phyloP scores from a whole-genome alignment of 2,797 vertebrate species.

The Nasua narica region DNA sequence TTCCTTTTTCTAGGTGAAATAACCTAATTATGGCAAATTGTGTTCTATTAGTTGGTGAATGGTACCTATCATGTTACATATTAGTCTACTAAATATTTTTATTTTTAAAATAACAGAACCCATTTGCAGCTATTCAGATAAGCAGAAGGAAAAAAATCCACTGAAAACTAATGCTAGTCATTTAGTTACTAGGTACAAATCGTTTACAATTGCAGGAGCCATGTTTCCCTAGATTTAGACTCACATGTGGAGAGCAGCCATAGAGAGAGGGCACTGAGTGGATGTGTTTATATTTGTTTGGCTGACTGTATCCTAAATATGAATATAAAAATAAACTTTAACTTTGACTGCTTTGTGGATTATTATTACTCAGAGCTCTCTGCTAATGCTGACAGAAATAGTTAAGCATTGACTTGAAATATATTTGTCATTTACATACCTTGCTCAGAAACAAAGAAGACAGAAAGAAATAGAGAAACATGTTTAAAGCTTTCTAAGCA shows the following conservation, averaged over 20 bases:
- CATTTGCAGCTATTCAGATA: neutral
- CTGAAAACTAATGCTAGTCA: neutral
- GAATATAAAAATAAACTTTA: neutral
- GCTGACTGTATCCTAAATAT: neutral
- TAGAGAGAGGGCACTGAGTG: neutral
- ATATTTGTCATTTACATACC: neutral
- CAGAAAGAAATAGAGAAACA: neutral
- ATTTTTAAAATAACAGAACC: constrained; percentile 40
- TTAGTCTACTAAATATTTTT: neutral
- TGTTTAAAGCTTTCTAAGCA: neutral
- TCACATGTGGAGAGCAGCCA: neutral
- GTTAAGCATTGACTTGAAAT: neutral
- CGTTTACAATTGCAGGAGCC: neutral
- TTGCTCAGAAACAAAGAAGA: neutral
- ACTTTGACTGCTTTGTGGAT: neutral
- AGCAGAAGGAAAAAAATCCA: neutral
- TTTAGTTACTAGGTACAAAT: neutral
- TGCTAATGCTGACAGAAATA: neutral
- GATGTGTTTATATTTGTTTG: neutral
- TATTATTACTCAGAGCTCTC: neutral
- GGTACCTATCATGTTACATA: neutral
- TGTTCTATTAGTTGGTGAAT: constrained; percentile 1
- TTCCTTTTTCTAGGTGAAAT: neutral
- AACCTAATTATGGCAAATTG: neutral
- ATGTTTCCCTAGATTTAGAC: neutral